These are phyloP conservation scores for Antennarius maculatus DNA, from an alignment of 2,797 vertebrate species.

Conservation along the genomic window DNA sequence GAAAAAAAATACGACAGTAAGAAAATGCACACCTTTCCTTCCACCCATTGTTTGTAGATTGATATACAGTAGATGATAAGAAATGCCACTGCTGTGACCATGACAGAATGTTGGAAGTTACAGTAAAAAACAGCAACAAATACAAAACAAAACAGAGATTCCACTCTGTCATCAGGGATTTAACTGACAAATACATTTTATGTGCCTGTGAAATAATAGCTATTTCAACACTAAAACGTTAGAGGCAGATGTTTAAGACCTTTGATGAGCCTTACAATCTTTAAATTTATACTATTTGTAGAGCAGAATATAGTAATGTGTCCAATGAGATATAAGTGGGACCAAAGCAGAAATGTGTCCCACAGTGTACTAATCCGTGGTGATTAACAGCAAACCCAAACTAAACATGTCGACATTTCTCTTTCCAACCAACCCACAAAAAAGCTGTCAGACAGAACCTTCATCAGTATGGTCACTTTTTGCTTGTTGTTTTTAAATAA, in stretches of 20 bases:
- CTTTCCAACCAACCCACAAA: slow-evolving; percentile 19
- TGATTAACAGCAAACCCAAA: slow-evolving; percentile 33
- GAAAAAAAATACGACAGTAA: slow-evolving; percentile 42
- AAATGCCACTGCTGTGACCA: slow-evolving; percentile 84
- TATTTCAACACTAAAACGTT: slow-evolving; percentile 15
- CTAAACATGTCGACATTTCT: slow-evolving; percentile 18
- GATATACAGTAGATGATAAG: slow-evolving; percentile 45
- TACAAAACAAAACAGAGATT: slow-evolving; percentile 21
- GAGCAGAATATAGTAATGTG: slow-evolving; percentile 12
- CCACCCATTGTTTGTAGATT: slow-evolving; percentile 80
- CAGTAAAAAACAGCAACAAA: slow-evolving; percentile 1
- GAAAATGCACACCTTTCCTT: slow-evolving; percentile 88
- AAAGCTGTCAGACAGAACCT: not conserved
- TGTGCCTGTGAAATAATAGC: slow-evolving; percentile 19
- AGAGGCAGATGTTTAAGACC: slow-evolving; percentile 21
- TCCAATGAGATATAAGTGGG: slow-evolving; percentile 18
- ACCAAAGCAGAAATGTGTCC: slow-evolving; percentile 21
- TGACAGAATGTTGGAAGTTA: slow-evolving; percentile 19
- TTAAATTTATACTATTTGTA: slow-evolving; percentile 23
- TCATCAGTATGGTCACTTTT: slow-evolving; percentile 26
- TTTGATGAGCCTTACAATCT: slow-evolving; percentile 11
- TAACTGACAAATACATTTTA: slow-evolving; percentile 10
- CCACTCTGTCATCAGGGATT: slow-evolving; percentile 18
- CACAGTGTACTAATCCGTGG: slow-evolving; percentile 16
- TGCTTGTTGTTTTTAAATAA: slow-evolving; percentile 53